Conservation (phyloP, 2,888 invertebrate species). For the Phorcus lineatus region DNA sequence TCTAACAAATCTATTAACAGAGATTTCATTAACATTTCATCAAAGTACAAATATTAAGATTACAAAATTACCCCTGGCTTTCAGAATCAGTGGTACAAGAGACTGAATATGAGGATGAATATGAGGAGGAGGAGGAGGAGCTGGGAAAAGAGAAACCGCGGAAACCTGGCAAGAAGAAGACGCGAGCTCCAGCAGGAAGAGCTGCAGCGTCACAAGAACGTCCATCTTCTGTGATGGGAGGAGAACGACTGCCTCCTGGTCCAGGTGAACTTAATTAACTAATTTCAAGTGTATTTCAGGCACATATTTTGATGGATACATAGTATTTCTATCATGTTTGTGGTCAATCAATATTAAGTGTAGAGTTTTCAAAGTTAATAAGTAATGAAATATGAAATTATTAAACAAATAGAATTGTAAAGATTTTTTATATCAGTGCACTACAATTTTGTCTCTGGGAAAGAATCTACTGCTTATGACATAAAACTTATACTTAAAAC, state of each 20-base stretch:
- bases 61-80: not conserved
- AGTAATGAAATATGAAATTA: too few species aligned
- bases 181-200: not conserved
- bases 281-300: not conserved
- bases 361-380: too few species aligned
- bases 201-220: slow-evolving; percentile 12
- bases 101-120: not conserved
- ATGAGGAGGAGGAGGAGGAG: not conserved
- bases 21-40: too few species aligned
- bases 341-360: too few species aligned
- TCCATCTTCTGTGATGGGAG: slow-evolving; percentile 14
- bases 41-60: too few species aligned
- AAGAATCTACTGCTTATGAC: too few species aligned
- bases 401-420: too few species aligned
- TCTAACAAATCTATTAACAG: too few species aligned
- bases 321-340: too few species aligned
- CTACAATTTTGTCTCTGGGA: too few species aligned
- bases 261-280: slow-evolving; percentile 19
- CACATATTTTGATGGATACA: not conserved
- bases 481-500: too few species aligned
- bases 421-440: too few species aligned
- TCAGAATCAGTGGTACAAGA: not conserved
- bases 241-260: slow-evolving; percentile 23
- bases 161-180: not conserved
- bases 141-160: slow-evolving; percentile 1